Conservation (phyloP, 2,888 invertebrate species). For the Machimus atricapillus region DNA sequence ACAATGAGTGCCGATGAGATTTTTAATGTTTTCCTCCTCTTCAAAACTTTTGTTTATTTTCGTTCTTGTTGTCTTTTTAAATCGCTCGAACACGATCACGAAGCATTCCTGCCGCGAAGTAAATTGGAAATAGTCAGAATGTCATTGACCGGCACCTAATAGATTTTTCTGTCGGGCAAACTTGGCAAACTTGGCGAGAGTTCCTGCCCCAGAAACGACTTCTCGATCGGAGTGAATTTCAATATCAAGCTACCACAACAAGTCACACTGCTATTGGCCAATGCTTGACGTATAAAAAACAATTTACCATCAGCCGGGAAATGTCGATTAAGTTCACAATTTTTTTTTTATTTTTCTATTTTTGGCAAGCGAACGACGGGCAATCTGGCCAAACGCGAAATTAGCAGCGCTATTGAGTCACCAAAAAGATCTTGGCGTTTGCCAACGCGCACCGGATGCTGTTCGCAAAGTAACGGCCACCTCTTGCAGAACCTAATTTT, state of each 20-base stretch:
- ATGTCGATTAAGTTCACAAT: neutral
- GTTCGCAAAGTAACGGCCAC: neutral
- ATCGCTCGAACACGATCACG: neutral
- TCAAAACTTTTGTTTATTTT: neutral
- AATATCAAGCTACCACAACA: neutral
- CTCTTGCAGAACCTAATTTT: neutral
- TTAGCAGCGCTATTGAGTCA: neutral
- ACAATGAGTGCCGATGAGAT: neutral
- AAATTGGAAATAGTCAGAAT: neutral
- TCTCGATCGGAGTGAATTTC: neutral
- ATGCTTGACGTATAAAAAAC: neutral
- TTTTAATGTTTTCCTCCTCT: neutral
- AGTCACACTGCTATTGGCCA: neutral
- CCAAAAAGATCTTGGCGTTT: neutral
- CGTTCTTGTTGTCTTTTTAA: neutral
- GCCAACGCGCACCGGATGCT: neutral
- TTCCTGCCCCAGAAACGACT: neutral
- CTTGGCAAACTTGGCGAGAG: neutral
- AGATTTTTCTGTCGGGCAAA: neutral
- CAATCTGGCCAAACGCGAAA: neutral
- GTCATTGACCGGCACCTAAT: conserved; percentile 11
- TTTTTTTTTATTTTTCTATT: neutral
- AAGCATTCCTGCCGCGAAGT: neutral
- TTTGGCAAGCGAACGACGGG: neutral
- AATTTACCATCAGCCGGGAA: neutral